Conservation (phyloP, 2,888 invertebrate genomes). For the Argyra leucocephala region DNA sequence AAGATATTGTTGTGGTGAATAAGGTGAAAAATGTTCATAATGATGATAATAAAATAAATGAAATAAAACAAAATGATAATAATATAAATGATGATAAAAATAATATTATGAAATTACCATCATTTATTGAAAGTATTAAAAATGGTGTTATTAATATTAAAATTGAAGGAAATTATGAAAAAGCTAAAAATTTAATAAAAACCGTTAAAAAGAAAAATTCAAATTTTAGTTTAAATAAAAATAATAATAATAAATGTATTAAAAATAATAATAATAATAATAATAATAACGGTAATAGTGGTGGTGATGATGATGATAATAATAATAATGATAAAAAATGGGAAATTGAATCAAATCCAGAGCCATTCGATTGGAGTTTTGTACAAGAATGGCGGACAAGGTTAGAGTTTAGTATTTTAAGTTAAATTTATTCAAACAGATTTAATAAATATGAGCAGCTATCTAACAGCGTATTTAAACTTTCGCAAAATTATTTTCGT, state of each 20-base stretch:
- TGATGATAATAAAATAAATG: too few relatives aligned
- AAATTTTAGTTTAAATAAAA: constrained; percentile 20
- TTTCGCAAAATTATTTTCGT: too few relatives aligned
- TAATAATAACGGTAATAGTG: constrained; percentile 7
- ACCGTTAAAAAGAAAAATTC: constrained; percentile 41
- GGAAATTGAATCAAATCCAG: constrained; percentile 44
- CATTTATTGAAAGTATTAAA: constrained; percentile 43
- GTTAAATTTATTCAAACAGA: too few relatives aligned
- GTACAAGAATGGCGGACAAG: constrained; percentile 64
- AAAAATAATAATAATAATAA: constrained; percentile 27
- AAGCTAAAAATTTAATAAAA: constrained; percentile 54
- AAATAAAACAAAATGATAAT: too few relatives aligned
- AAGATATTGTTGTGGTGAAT: too few relatives aligned
- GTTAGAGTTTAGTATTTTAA: too few relatives aligned
- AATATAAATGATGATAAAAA: background rate
- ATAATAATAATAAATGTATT: constrained; percentile 24
- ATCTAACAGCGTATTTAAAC: too few relatives aligned
- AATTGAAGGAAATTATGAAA: constrained; percentile 53
- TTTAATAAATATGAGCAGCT: too few relatives aligned
- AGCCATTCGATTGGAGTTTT: constrained; percentile 62
- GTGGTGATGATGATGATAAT: constrained; percentile 19
- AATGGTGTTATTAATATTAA: constrained; percentile 53
- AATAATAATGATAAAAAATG: constrained; percentile 38
- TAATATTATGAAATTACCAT: constrained; percentile 29
- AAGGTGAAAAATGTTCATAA: too few relatives aligned